Base-by-base conservation (phyloP, 1,140 invertebrate genomes). In the Zaprionus lachaisei region DNA sequence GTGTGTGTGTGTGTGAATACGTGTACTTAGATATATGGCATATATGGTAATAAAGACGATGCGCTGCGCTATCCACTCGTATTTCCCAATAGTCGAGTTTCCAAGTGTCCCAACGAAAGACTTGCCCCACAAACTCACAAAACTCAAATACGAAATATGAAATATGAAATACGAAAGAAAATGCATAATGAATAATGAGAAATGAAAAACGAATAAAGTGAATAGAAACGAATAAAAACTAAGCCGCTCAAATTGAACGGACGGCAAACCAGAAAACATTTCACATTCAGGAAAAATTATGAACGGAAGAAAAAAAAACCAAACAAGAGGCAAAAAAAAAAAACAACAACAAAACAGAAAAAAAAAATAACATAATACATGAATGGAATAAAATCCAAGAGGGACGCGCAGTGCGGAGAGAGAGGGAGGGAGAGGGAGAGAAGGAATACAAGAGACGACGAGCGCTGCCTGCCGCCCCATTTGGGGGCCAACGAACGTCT, bases 401-500 rank as follows among this genome's bases (percentile, higher is more conserved):
- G 37, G 63, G 28, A 55, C 70, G 37, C 34, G 28, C 55, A 22
- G 38, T 62, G 37, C 26, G 34, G 15, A 47, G 28, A 17, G 34
- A 20, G 51, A 17, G 49, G 12, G 24, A 26, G 26, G 24, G 5
- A 20, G 1, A 15, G 51, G 4, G 44, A 72, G 54, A 64, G 62
- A 47, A 34, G 31, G 31, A 34, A 3, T 31, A 34, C 12, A 55
- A 72, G 62, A 72, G 24, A 60, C 38, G 56, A 15, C 55, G 41
- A 57, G 44, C 57, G 57, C 34, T 37, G 34, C 63, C 37, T 65
- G 55, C 60, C 65, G 49, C 56, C 65, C 61, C 55, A 67, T 73
- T 47, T 71, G 78, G 83, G 81, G 83, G 83, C 83, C 83, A 87
- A 87, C 84, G 83, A 87, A 87, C 83, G 83, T 87, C 83, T 87